Base-by-base conservation (phyloP, 2,797 vertebrate species). In the Sternarchorhynchus goeldii region DNA sequence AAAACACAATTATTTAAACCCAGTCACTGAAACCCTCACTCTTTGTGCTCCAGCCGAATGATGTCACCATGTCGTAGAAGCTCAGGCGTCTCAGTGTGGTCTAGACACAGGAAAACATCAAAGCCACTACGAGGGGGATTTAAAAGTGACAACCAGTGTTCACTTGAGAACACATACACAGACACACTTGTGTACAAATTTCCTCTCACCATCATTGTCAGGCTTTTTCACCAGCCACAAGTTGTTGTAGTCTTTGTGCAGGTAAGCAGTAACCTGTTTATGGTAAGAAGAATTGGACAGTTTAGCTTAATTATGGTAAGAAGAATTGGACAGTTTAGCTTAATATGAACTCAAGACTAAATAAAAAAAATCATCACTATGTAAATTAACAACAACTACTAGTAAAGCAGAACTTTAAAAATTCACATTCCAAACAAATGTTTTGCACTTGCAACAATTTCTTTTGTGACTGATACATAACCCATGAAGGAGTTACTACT, bases 191-290 rank as follows among this genome's bases (percentile, higher is more conserved):
- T 10, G 8, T 50, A 5, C 39, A 68, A 5, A 56, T 21, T 32
- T 85, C 59, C 63, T 53, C 88, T 96, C 91, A 99, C 97, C 93
- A 81, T 92, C 75, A 72, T 85, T 69, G 76, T 93, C 89, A 55
- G 86, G 91, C 84, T 90, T 97, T 89, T 95, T 96, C 90, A 99
- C 92, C 73, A 96, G 90, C 98, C 98, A 99, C 79, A 98, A 76
- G 85, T 99, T 99, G 90, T 99, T 99, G 81, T 93, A 93, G 90
- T 99, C 98, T 82, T 99, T 99, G 87, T 99, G 97, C 71, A 96
- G 93, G 86, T 99, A 99, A 14, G 96, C 94, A 20, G 98, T 99
- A 82, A 99, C 95, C 97, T 95, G 82, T 34, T 73, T 79, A 8
- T 31, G 31, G 59, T 17, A 56, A 71, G 59, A 4, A 77, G 29